Conservation (phyloP, 2,888 invertebrate species). For the Bombylius major region DNA sequence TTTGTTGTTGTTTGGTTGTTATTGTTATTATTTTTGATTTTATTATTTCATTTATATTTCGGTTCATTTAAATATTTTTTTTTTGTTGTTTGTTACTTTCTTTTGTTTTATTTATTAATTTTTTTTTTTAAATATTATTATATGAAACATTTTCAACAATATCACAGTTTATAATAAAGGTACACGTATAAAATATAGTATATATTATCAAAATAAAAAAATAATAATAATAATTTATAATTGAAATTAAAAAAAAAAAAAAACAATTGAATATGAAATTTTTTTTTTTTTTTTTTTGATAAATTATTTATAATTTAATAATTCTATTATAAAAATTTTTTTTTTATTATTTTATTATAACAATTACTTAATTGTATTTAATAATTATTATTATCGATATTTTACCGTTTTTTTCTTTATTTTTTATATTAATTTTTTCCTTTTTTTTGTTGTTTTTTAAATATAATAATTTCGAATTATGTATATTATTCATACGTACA, state of each 20-base stretch:
- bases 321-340: too few relatives aligned
- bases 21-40: not conserved
- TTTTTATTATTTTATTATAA: too few relatives aligned
- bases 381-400: too few relatives aligned
- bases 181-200: conserved; percentile 10
- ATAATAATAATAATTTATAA: not conserved
- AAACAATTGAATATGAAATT: too few relatives aligned
- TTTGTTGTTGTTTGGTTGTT: too few relatives aligned
- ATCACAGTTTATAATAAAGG: conserved; percentile 14
- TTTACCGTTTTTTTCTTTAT: not conserved
- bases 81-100: not conserved
- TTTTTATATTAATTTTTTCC: not conserved
- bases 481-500: not conserved
- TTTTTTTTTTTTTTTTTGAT: too few relatives aligned
- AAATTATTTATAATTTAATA: too few relatives aligned
- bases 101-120: not conserved
- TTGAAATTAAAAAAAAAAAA: too few relatives aligned
- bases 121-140: conserved; percentile 4
- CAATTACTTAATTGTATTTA: too few relatives aligned
- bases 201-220: not conserved
- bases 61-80: not conserved
- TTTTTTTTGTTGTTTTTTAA: conserved; percentile 2
- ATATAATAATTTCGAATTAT: not conserved
- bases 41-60: not conserved
- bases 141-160: conserved; percentile 11